Percentiles rank a stretch among this genome's conserved stretches.
These are phyloP conservation scores for Arge pagana DNA, from an alignment of 2,888 invertebrate genomes.

Conservation along the genomic window DNA sequence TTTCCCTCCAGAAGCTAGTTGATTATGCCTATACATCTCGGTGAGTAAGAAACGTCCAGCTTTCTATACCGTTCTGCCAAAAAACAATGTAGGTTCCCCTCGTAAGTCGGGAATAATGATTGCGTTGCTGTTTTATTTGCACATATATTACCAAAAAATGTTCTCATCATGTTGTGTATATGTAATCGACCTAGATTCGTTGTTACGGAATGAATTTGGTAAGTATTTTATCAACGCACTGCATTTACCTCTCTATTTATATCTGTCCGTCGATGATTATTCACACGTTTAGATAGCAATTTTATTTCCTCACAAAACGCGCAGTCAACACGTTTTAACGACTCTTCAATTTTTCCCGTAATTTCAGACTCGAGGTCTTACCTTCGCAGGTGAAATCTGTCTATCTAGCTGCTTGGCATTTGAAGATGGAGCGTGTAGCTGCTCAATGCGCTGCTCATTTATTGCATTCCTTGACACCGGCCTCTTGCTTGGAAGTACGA, in stretches of 20 bases:
- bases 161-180: slow-evolving; percentile 14
- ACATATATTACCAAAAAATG: too few species aligned
- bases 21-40: slow-evolving; percentile 84
- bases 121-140: too few species aligned
- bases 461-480: slow-evolving; percentile 57
- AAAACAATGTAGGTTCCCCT: slow-evolving; percentile 5
- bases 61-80: neutral
- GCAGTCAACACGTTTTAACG: too few species aligned
- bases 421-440: slow-evolving; percentile 77
- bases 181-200: slow-evolving; percentile 12
- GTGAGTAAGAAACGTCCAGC: slow-evolving; percentile 44
- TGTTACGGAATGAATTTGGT: slow-evolving; percentile 8
- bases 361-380: slow-evolving; percentile 35
- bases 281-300: too few species aligned
- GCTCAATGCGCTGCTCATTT: slow-evolving; percentile 73
- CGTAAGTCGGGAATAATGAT: neutral
- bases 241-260: neutral
- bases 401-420: slow-evolving; percentile 77
- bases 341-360: too few species aligned
- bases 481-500: slow-evolving; percentile 64
- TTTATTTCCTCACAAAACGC: too few species aligned
- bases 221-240: neutral
- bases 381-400: slow-evolving; percentile 71
- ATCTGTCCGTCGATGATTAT: too few species aligned
- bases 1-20: slow-evolving; percentile 74